These are phyloP conservation scores for Oreamnos americanus DNA, from an alignment of 2,113 vertebrate genomes.

Conservation along the genomic window DNA sequence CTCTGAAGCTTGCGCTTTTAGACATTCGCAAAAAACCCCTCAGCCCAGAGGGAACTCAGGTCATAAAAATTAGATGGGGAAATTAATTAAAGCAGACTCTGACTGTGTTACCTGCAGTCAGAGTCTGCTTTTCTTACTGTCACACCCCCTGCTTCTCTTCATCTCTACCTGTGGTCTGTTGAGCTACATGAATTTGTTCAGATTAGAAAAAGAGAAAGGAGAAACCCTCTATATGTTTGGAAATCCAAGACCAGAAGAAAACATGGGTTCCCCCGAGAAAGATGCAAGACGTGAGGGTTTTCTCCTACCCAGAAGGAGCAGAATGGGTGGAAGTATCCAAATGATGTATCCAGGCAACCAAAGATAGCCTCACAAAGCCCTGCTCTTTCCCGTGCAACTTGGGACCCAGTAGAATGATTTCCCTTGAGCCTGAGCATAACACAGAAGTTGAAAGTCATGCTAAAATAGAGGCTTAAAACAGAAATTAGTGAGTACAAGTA, in stretches of 20 bases:
- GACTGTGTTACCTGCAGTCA: not conserved
- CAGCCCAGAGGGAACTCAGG: not conserved
- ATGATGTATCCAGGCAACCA: not conserved
- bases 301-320: not conserved
- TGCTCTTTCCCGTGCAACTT: not conserved
- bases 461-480: not conserved
- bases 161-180: not conserved
- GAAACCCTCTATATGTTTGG: not conserved
- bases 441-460: not conserved
- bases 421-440: not conserved
- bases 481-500: not conserved
- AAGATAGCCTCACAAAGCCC: not conserved
- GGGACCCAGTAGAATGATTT: not conserved
- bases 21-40: not conserved
- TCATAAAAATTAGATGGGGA: conserved; percentile 6
- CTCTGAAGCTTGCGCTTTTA: not conserved
- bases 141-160: not conserved
- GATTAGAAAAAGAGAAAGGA: not conserved
- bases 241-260: not conserved
- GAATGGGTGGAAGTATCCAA: not conserved
- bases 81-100: too few relatives aligned
- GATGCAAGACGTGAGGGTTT: not conserved
- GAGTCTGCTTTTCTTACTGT: not conserved
- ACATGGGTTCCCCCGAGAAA: not conserved
- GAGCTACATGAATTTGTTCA: not conserved